Conservation (phyloP, 2,113 vertebrate genomes). For the Callorhinus ursinus region DNA sequence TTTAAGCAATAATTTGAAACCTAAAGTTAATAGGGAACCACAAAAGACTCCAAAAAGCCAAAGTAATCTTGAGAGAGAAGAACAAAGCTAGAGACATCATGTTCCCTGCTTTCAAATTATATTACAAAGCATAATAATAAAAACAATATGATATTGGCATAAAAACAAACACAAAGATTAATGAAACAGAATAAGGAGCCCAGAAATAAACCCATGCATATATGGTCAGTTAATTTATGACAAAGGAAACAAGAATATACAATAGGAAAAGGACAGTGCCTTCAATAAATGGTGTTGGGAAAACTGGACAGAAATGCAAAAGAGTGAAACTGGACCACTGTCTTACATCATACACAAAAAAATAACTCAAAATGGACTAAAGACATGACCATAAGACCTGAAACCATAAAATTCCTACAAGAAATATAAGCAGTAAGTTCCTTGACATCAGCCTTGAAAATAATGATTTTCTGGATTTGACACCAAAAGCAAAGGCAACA, state of each 20-base stretch:
- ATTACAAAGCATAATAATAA: not conserved
- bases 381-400: not conserved
- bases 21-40: not conserved
- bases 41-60: not conserved
- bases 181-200: not conserved
- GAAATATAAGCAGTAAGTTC: not conserved
- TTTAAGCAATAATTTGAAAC: conserved; percentile 20
- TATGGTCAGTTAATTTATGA: not conserved
- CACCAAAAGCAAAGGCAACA: not conserved
- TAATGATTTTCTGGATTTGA: not conserved
- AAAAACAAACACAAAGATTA: not conserved
- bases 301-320: not conserved
- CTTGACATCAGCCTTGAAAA: not conserved
- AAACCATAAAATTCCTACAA: not conserved
- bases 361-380: not conserved
- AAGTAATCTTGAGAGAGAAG: not conserved
- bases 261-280: not conserved
- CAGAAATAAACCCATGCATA: not conserved
- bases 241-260: not conserved
- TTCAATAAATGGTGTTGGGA: not conserved
- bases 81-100: not conserved
- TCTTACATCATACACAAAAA: not conserved
- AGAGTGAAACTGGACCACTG: not conserved
- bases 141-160: not conserved
- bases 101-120: not conserved